Base-by-base conservation (phyloP, 1,140 invertebrate species). In the Euwallacea fornicatus region DNA sequence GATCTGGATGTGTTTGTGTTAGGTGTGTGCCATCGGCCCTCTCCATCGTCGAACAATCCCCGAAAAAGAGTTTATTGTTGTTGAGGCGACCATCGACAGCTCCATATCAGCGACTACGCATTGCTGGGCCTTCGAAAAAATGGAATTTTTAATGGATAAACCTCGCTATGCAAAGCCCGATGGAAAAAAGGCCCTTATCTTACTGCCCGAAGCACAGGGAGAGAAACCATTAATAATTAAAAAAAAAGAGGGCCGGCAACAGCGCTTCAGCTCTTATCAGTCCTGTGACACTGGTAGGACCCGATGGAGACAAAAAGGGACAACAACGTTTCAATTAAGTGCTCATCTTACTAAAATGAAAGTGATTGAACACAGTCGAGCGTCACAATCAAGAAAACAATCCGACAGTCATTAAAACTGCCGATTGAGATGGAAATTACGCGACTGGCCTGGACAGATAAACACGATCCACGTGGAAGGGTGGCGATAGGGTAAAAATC, bases 401-500 rank as follows among this genome's bases (percentile, higher is more conserved):
- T 80, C 76, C 78, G 75, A 78, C 67, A 72, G 71, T 75, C 74
- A 79, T 80, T 80, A 80, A 80, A 80, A 80, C 78, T 80, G 76
- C 78, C 78, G 78, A 80, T 80, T 80, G 79, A 80, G 79, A 80
- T 80, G 79, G 79, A 80, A 80, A 80, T 80, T 80, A 76, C 79
- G 72, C 74, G 76, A 75, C 78, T 80, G 79, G 78, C 72, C 77
- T 67, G 74, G 62, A 69, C 75, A 80, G 79, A 80, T 80, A 80
- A 80, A 78, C 77, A 75, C 70, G 47, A 55, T 58, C 55, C 55
- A 58, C 55, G 11, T 6, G 44, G 65, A 66, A 66, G 65, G 65
- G 65, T 66, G 65, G 42, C 33, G 63, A 65, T 65, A 65, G 63
- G 63, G 63, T 65, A 44, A 69, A 69, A 61, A 47, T 43, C 10